Base-by-base conservation (phyloP, 1,140 invertebrate species). In the Mercenaria mercenaria region DNA sequence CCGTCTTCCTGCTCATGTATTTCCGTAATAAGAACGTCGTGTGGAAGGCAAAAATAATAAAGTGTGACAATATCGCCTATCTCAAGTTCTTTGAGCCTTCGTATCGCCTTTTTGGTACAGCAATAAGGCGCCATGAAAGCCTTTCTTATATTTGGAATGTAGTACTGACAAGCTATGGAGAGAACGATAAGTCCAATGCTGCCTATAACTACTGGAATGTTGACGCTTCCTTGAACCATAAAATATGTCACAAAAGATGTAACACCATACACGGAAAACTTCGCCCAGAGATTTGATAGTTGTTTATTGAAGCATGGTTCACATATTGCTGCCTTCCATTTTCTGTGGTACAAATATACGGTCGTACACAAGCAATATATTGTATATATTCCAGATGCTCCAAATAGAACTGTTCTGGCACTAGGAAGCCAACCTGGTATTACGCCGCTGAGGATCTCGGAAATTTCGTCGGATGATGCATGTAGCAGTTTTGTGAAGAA, bases 381-480 rank as follows among this genome's bases (percentile, higher is more conserved):
- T 6, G 50, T 52, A 41, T 80, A 88, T 8, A 69, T 13, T 3
- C 10, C 76, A 37, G 29, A 6, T 52, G 76, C 15, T 50, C 18
- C 86, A 20, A 23, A 50, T 20, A 88, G 20, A 50, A 76, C 64
- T 18, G 59, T 37, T 34, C 29, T 37, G 56, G 74, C 13, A 34
- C 43, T 18, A n/a, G n/a, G n/a, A n/a, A n/a, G n/a, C n/a, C n/a
- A n/a, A n/a, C n/a, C n/a, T 8, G 20, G 34, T 10, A 39, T 32
- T 29, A 50, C 15, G 43, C 15, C 15, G 15, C 23, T 23, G 3
- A 56, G 8, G 4, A 56, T n/a, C 29, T 34, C n/a, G 6, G 69
- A 41, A 37, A 88, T 72, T 81, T 88, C 76, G 26, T 88, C 76
- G 29, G 84, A n/a, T 34, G 84, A 87, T 11, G 10, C 41, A 34